These are phyloP conservation scores for Chironomus tentans DNA, from an alignment of 2,888 invertebrate genomes.

Conservation along the genomic window DNA sequence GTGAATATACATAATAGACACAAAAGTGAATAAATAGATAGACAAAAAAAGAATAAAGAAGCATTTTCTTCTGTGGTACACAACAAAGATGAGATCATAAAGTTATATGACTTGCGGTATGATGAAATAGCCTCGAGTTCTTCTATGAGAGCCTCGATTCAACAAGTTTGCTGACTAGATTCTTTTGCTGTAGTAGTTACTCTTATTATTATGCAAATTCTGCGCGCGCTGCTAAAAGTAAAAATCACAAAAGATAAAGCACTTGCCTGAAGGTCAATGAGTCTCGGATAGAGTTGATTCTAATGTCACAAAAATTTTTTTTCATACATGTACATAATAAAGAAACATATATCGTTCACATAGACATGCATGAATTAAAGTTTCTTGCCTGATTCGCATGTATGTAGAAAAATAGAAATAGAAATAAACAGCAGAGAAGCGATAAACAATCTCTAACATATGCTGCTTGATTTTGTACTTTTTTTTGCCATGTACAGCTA, in stretches of 20 bases:
- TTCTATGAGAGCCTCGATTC: neutral
- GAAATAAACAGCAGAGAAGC: neutral
- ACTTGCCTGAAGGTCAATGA: constrained; percentile 18
- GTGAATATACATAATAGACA: no score
- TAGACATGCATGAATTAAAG: neutral
- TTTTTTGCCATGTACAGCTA: neutral
- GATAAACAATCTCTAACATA: neutral
- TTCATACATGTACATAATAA: neutral
- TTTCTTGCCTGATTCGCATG: neutral
- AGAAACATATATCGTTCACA: neutral
- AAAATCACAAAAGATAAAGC: neutral
- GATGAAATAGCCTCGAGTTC: neutral
- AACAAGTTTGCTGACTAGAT: neutral
- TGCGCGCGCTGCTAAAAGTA: neutral
- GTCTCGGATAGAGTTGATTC: constrained; percentile 6
- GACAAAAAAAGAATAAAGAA: no score
- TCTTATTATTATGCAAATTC: constrained; percentile 3
- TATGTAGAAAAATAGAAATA: neutral
- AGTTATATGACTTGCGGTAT: neutral
- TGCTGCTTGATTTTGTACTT: neutral
- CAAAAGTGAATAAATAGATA: no score
- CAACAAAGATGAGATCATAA: neutral
- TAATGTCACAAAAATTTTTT: neutral
- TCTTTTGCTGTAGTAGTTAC: neutral
- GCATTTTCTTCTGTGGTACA: no score